Evolutionary conservation across 2,113 vertebrate genomes (phyloP).

Genomic region (Jaculus jaculus): DNA sequence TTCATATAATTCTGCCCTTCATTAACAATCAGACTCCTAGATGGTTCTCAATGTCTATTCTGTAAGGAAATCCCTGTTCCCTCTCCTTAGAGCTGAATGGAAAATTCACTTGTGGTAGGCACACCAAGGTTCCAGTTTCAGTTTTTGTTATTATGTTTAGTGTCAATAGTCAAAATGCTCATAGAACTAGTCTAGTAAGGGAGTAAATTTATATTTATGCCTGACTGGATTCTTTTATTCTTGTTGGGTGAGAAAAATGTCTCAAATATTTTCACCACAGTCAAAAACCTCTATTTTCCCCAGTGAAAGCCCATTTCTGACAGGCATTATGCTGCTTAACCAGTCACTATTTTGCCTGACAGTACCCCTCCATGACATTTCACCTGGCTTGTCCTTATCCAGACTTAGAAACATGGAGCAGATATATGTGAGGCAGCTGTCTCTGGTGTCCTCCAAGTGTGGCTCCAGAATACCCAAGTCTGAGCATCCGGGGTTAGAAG

Average conservation of each 20-base stretch:
- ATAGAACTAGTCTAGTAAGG: background rate
- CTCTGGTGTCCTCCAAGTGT: background rate
- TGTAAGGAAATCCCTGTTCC: background rate
- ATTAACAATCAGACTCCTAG: background rate
- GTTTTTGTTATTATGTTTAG: background rate
- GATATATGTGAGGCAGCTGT: conserved; percentile 24
- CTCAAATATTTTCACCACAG: background rate
- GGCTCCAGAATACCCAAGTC: background rate
- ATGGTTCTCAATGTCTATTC: background rate
- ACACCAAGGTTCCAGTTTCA: background rate
- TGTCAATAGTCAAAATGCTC: background rate
- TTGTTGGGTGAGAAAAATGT: background rate
- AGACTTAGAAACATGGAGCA: background rate
- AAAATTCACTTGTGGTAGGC: background rate
- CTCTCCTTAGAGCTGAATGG: background rate
- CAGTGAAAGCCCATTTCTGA: background rate
- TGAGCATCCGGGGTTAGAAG: background rate
- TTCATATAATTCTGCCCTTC: background rate
- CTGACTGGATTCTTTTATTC: background rate
- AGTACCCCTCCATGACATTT: background rate
- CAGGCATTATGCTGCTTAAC: background rate
- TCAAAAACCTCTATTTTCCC: background rate
- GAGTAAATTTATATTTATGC: background rate
- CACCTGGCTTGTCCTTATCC: background rate
- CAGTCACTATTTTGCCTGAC: background rate